phyloP scores from a whole-genome alignment of 2,888 invertebrate genomes.

The Acleris cristana region DNA sequence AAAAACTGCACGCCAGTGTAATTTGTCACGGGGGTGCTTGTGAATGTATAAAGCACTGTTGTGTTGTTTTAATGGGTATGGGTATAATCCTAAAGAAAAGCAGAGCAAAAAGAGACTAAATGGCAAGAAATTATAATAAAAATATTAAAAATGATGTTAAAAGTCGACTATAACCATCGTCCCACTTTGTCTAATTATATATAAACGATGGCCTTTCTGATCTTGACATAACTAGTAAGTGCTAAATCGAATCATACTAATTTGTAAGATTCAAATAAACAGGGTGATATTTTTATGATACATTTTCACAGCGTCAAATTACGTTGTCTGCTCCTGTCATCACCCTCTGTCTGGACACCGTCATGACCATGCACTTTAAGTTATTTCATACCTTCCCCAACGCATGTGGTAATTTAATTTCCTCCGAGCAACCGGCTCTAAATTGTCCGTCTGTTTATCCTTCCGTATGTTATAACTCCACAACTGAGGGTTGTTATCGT shows the following conservation, averaged over 20 bases:
- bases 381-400: slow-evolving; percentile 19
- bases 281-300: too few species aligned
- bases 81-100: not conserved
- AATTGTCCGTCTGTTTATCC: slow-evolving; percentile 22
- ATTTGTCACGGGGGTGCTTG: slow-evolving; percentile 25
- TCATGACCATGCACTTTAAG: slow-evolving; percentile 29
- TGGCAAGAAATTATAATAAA: too few species aligned
- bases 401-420: slow-evolving; percentile 28
- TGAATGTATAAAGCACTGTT: not conserved
- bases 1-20: slow-evolving; percentile 19
- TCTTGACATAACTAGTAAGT: too few species aligned
- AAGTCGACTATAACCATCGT: too few species aligned
- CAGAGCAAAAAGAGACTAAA: not conserved
- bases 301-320: not conserved
- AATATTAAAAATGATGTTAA: too few species aligned
- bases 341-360: slow-evolving; percentile 7
- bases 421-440: slow-evolving; percentile 14
- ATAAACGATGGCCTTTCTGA: too few species aligned
- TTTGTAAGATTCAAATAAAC: too few species aligned
- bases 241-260: too few species aligned
- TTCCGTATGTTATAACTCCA: not conserved
- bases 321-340: not conserved
- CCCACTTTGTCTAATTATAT: too few species aligned
- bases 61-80: not conserved
- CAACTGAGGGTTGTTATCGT: not conserved